A percentile compares a stretch with the other conserved stretches of the same genome.
Conservation (phyloP, 2,888 invertebrate species). For the Busseola fusca region DNA sequence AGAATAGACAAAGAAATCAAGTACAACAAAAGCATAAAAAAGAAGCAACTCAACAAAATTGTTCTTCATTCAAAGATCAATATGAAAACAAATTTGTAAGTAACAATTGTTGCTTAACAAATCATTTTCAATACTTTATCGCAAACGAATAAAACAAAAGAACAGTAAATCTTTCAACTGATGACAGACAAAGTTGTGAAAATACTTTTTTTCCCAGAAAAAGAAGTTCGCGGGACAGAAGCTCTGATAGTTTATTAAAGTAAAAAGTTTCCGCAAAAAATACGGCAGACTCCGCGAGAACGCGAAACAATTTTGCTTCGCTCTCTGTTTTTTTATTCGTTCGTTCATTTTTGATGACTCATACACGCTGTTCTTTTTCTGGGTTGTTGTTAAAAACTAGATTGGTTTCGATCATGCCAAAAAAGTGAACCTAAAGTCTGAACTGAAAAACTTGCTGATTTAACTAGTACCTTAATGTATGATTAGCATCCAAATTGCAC, state of each 20-base stretch:
- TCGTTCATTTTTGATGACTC: constrained; percentile 35
- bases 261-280: constrained; percentile 59
- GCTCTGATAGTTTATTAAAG: constrained; percentile 64
- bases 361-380: constrained; percentile 6
- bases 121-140: constrained; percentile 44
- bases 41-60: constrained; percentile 2
- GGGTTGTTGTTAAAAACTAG: not conserved
- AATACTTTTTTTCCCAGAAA: constrained; percentile 48
- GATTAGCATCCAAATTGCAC: not conserved
- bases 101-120: constrained; percentile 44
- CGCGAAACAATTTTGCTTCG: constrained; percentile 48
- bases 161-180: constrained; percentile 59
- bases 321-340: constrained; percentile 30
- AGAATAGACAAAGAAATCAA: not conserved
- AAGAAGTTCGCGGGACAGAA: constrained; percentile 51
- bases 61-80: constrained; percentile 17
- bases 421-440: not conserved
- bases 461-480: not conserved
- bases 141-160: constrained; percentile 59
- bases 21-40: not conserved
- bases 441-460: no score
- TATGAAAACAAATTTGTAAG: constrained; percentile 34
- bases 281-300: constrained; percentile 38
- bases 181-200: constrained; percentile 61
- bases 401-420: not conserved